Base-by-base conservation (phyloP, 2,888 invertebrate species). In the Diaprepes abbreviatus region DNA sequence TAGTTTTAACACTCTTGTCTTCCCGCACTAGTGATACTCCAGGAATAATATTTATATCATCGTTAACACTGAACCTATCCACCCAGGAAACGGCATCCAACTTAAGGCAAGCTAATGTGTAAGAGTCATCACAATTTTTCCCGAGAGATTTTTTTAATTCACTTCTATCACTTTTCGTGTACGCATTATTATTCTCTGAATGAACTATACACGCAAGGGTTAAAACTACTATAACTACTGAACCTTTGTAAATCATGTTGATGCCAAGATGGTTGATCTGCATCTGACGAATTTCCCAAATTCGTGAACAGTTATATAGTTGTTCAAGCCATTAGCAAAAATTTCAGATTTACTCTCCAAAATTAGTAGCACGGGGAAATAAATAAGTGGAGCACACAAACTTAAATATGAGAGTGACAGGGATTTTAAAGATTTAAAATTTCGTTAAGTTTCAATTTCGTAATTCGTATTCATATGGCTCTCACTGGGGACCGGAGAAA, bases 21-120 rank as follows among this genome's bases (percentile, higher is more conserved):
- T 91, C 90, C 72, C 89, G 89, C 16, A 92, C 88, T 9, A 93
- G 86, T 74, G 89, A 90, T 0, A 93, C 86, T 66, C 93, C 92
- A 0, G 92, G 90, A 2, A 92, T 79, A 4, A 93, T 85, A 40
- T 86, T 86, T 0, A 91, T 85, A 79, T 91, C 89, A 75, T 88
- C 87, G 73, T 88, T 88, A 76, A 90, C 89, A 71, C 90, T 88
- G 19, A 92, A 77, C 33, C 89, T 88, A 79, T 93, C 92, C 67
- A 93, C 85, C 73, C 92, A 88, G 1, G 90, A 89, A 0, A 92
- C 87, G 35, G 91, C 88, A 75, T 92, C 92, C 55, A 93, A 84
- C 78, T 93, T 93, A 21, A 93, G 82, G 78, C 93, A 93, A 80
- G 91, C 90, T 12, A 90, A 86, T 81, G 89, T 92, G 76, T 89